Conservation (phyloP, 2,113 vertebrate genomes). For the Oreochromis spilurus region DNA sequence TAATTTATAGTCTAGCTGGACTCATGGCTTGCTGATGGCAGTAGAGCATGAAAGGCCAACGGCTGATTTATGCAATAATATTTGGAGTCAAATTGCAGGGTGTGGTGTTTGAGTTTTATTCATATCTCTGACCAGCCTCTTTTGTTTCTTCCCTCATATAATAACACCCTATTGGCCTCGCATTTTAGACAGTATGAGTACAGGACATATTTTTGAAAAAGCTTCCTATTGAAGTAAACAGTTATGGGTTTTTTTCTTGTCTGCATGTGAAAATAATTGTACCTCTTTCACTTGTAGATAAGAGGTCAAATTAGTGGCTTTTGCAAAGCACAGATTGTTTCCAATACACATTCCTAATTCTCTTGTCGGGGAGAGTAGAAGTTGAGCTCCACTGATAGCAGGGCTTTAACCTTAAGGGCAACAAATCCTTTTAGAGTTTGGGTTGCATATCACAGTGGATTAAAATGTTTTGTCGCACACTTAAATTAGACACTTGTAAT, state of each 20-base stretch:
- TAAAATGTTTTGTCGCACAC: constrained; percentile 31
- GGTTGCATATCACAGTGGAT: constrained; percentile 34
- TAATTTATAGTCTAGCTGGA: constrained; percentile 50
- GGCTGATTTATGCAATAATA: constrained; percentile 52
- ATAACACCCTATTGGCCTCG: not conserved
- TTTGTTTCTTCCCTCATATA: not conserved
- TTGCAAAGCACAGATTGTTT: constrained; percentile 1
- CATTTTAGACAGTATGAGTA: not conserved
- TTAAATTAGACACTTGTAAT: constrained; percentile 44
- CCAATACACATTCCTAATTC: constrained; percentile 41
- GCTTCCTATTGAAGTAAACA: not conserved
- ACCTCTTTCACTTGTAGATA: constrained; percentile 28
- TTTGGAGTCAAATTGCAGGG: constrained; percentile 43
- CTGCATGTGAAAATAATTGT: constrained; percentile 19
- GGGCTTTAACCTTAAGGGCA: constrained; percentile 42
- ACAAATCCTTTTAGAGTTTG: constrained; percentile 15
- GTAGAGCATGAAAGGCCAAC: constrained; percentile 28
- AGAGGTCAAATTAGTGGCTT: constrained; percentile 32
- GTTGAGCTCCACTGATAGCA: constrained; percentile 6
- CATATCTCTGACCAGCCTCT: not conserved
- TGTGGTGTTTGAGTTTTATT: constrained; percentile 16
- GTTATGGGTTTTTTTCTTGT: not conserved
- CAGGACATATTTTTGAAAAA: not conserved
- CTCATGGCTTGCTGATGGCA: constrained; percentile 24
- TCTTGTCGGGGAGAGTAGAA: constrained; percentile 34